A percentile compares a stretch with the other conserved stretches of the same genome.
These are phyloP conservation scores for Bilobella aurantiaca DNA, from an alignment of 1,140 invertebrate species.

Conservation along the genomic window DNA sequence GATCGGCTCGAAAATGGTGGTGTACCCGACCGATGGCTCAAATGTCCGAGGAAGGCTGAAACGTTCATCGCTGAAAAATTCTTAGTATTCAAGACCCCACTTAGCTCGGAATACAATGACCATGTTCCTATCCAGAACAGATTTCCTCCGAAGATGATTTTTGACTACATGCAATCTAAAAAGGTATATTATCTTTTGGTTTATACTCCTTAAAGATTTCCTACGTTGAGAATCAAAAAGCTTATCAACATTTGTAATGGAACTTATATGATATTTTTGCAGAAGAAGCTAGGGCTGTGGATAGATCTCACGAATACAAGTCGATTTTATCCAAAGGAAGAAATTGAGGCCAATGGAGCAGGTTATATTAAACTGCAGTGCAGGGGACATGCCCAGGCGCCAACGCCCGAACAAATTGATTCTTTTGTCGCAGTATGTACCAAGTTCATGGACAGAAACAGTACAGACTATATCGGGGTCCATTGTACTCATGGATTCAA, in stretches of 20 bases:
- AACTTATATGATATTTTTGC: slow-evolving; percentile 6
- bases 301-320: slow-evolving; percentile 92
- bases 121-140: slow-evolving; percentile 66
- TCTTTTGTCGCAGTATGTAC: slow-evolving; percentile 66
- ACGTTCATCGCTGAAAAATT: slow-evolving; percentile 66
- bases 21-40: slow-evolving; percentile 77
- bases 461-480: slow-evolving; percentile 70
- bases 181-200: slow-evolving; percentile 47
- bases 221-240: too few relatives aligned
- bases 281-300: slow-evolving; percentile 84
- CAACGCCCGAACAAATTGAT: slow-evolving; percentile 61
- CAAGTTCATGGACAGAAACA: slow-evolving; percentile 66
- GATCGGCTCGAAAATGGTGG: slow-evolving; percentile 8
- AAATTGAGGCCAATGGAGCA: slow-evolving; percentile 61
- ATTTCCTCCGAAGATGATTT: slow-evolving; percentile 76
- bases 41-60: slow-evolving; percentile 76
- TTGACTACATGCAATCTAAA: slow-evolving; percentile 56
- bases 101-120: slow-evolving; percentile 62
- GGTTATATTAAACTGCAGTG: slow-evolving; percentile 79
- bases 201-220: too few relatives aligned
- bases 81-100: slow-evolving; percentile 85
- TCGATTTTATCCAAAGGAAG: slow-evolving; percentile 75
- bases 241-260: neutral
- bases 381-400: slow-evolving; percentile 70
- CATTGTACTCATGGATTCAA: slow-evolving; percentile 99